phyloP scores from a whole-genome alignment of 2,113 vertebrate genomes.

The Dolichallabes microphthalmus region DNA sequence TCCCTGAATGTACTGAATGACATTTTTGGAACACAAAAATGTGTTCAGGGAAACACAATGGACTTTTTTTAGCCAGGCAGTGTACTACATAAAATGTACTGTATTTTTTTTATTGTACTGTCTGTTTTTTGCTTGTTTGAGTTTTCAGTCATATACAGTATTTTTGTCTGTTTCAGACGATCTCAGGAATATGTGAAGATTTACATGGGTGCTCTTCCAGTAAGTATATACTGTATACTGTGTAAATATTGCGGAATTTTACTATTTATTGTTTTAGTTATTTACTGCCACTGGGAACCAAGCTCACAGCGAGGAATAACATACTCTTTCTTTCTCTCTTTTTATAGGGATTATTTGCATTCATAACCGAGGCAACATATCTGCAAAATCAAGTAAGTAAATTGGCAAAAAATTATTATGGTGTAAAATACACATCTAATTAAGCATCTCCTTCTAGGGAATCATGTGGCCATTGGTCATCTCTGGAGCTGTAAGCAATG shows the following conservation, averaged over 20 bases:
- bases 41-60: no score
- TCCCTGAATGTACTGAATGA: no score
- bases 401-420: background rate
- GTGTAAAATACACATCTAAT: background rate
- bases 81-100: background rate
- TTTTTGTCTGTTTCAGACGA: conserved; percentile 70
- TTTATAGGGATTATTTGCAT: conserved; percentile 81
- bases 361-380: conserved; percentile 78
- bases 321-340: background rate
- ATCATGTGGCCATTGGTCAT: conserved; percentile 86
- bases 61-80: no score
- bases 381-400: conserved; percentile 84
- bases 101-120: background rate
- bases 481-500: conserved; percentile 80
- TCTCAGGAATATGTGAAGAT: conserved; percentile 87
- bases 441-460: conserved; percentile 70
- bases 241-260: background rate
- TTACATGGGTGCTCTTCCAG: conserved; percentile 89
- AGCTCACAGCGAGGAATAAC: background rate
- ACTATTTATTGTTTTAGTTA: background rate
- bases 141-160: background rate
- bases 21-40: no score
- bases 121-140: background rate
- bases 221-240: conserved; percentile 69
- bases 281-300: background rate